Evolutionary conservation across 2,797 vertebrate genomes (phyloP).

Genomic region (Morus bassanus): DNA sequence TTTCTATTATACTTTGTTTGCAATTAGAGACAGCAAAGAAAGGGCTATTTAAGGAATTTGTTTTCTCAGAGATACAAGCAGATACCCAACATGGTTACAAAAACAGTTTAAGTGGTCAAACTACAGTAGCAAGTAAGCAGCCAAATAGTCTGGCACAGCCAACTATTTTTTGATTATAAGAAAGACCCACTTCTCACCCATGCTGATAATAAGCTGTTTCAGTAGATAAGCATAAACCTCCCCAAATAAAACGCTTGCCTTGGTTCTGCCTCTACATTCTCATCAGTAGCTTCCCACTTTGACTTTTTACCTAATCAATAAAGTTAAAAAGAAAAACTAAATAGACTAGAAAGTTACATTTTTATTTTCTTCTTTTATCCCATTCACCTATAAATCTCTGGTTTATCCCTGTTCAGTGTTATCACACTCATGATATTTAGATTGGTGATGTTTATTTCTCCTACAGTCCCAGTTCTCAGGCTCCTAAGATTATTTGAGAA

Average conservation of each 20-base stretch:
- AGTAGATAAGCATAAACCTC: neutral
- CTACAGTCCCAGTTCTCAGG: neutral
- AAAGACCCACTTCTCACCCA: neutral
- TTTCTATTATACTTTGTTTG: neutral
- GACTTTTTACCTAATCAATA: neutral
- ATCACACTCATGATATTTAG: neutral
- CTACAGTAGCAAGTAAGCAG: neutral
- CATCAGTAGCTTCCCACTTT: neutral
- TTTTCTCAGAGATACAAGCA: neutral
- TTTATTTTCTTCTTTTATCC: neutral
- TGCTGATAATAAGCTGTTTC: neutral
- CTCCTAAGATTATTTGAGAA: slow-evolving; percentile 44
- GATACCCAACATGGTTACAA: neutral
- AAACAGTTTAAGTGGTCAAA: neutral
- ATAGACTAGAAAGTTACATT: neutral
- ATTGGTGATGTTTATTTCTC: slow-evolving; percentile 38
- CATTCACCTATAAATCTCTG: neutral
- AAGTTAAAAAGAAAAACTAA: neutral
- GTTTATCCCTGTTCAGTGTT: neutral
- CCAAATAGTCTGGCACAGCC: neutral
- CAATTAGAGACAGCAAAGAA: neutral
- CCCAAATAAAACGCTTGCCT: neutral
- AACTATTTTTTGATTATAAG: neutral
- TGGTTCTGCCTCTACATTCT: neutral
- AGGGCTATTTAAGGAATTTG: neutral